Evolutionary conservation across 2,113 vertebrate genomes (phyloP), one percentile per base, ranked within the genome.

Genomic region (Scalopus aquaticus): DNA sequence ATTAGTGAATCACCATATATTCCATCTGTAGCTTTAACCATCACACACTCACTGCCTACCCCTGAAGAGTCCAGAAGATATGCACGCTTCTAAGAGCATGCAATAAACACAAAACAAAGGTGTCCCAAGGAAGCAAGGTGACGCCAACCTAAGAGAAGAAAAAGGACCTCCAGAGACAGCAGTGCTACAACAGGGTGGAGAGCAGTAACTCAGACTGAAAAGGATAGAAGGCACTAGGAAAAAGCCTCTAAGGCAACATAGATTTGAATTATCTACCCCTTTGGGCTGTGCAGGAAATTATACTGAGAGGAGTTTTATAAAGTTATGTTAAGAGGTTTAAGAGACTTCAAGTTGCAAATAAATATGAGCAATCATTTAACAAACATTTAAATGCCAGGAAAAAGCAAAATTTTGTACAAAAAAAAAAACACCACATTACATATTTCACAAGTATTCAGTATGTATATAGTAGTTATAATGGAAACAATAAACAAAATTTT

Each of bases 321-420:
- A 76, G 44, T 37, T 86, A 44, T 16, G 44, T 15, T 44, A 10
- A 15, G 60, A 20, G 30, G 12, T 28, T 74, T 62, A 78, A 58
- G 2, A 85, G 20, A 78, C 30, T 85, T 80, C 67, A 90, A 81
- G 20, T 39, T 82, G 42, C 82, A 91, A 67, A 90, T 37, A 93
- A 90, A 95, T 58, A 64, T 72, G 70, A 88, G 39, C 46, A 90
- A 86, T 54, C 12, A 90, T n/a, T 56, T 56, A 51, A 82, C 70
- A 39, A 82, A 37, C 64, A 94, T 17, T 28, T 81, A 13, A 78
- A 56, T 9, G 51, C 32, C 26, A 86, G 19, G 49, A 76, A 46
- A n/a, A 94, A 89, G 81, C 17, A 88, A 81, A 74, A 22, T 56
- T 22, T 42, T 35, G n/a, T 44, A 32, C 35, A 35, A n/a, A 69